phyloP scores from a whole-genome alignment of 2,888 invertebrate genomes.

The Machimus atricapillus region DNA sequence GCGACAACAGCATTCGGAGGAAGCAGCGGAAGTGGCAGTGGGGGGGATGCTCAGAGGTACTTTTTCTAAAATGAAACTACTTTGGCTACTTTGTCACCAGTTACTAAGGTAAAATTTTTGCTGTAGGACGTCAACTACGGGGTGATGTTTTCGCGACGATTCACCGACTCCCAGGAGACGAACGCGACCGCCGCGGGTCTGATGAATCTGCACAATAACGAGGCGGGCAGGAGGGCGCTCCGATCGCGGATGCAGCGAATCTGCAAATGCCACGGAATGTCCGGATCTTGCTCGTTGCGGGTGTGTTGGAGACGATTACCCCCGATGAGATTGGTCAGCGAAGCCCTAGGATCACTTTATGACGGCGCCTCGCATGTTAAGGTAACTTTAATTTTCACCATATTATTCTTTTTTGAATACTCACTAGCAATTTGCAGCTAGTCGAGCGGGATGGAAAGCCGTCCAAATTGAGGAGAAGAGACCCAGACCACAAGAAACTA shows the following conservation, averaged over 20 bases:
- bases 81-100: not conserved
- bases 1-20: slow-evolving; percentile 80
- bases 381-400: slow-evolving; percentile 53
- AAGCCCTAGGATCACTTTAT: slow-evolving; percentile 78
- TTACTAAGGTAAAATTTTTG: not conserved
- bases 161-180: slow-evolving; percentile 83
- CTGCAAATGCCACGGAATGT: slow-evolving; percentile 94
- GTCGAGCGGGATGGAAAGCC: slow-evolving; percentile 69
- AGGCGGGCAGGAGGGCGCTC: slow-evolving; percentile 84
- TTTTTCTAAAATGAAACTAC: slow-evolving; percentile 4
- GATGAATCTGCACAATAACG: slow-evolving; percentile 92
- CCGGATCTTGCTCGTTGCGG: slow-evolving; percentile 87
- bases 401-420: not conserved
- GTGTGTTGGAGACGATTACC: slow-evolving; percentile 90
- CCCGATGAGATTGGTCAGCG: slow-evolving; percentile 78
- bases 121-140: slow-evolving; percentile 80
- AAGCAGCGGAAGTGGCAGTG: slow-evolving; percentile 86
- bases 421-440: slow-evolving; percentile 36
- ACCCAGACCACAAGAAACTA: slow-evolving; percentile 82
- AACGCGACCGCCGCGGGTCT: slow-evolving; percentile 75
- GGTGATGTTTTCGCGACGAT: slow-evolving; percentile 83
- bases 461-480: slow-evolving; percentile 75
- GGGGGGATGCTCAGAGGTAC: slow-evolving; percentile 91
- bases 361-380: slow-evolving; percentile 88
- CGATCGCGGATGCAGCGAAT: slow-evolving; percentile 82